Conservation (phyloP, 2,113 vertebrate genomes). For the Platycercus adscitus region DNA sequence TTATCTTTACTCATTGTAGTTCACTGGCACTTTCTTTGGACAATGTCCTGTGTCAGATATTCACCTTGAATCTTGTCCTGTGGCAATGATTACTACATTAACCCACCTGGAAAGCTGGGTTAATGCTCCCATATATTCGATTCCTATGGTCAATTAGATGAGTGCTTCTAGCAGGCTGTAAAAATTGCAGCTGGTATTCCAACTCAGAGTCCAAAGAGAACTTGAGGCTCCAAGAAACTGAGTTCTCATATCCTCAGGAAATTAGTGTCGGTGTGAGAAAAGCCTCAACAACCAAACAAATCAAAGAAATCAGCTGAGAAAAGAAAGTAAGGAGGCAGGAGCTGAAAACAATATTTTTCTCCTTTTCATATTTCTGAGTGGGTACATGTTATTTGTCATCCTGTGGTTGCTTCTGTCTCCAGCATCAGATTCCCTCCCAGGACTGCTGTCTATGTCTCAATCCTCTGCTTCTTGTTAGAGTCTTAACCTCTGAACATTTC, state of each 20-base stretch:
- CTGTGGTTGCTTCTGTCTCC: background rate
- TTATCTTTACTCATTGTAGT: background rate
- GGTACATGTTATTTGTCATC: background rate
- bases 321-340: background rate
- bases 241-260: background rate
- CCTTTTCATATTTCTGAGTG: background rate
- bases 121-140: background rate
- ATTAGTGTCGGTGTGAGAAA: background rate
- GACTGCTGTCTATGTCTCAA: background rate
- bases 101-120: background rate
- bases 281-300: background rate
- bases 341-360: background rate
- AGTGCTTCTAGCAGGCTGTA: background rate
- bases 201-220: background rate
- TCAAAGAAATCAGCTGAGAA: background rate
- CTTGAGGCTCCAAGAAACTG: background rate
- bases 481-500: background rate
- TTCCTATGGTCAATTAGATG: background rate
- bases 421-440: background rate
- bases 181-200: background rate
- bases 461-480: background rate
- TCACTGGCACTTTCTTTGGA: background rate
- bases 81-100: background rate
- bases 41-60: background rate
- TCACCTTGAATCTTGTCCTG: background rate